Evolutionary conservation across 2,797 vertebrate genomes (phyloP), one percentile per base, ranked within the genome.

Genomic region (Smutsia temminckii): DNA sequence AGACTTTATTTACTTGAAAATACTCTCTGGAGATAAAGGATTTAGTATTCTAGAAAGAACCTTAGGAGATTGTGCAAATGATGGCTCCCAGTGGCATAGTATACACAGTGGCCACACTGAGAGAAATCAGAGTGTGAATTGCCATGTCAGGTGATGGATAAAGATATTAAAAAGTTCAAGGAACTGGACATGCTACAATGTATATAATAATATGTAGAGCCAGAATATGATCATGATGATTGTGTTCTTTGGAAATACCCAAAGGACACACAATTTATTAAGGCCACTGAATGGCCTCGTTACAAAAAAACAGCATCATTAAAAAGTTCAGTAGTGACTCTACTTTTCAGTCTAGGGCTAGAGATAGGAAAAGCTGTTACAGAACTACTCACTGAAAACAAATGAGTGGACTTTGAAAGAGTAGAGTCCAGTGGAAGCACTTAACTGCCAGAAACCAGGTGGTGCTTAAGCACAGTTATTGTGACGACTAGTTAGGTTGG

Each of bases 1-100:
- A 49, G 16, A 49, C 5, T 77, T 94, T 78, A 91, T 96, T 93
- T 93, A 77, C 16, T 46, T 91, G 37, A 81, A 7, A 86, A 89
- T 93, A 78, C 16, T 92, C 23, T 51, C 6, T 37, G 42, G 25
- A 37, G 25, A 77, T 74, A 74, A 93, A 85, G 27, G 5, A 86
- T 77, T 94, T 93, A 20, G 55, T 18, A 27, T 61, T 29, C 51
- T 51, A 27, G 89, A 91, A 81, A 87, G 40, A 86, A 75, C 53
- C 32, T 20, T 23, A 79, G 9, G 8, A 64, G 18, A 64, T 29
- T 27, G 34, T 37, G 17, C 34, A 85, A 63, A 34, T 51, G 16
- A 40, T 85, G 29, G 14, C 42, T 85, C n/a, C 14, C 3, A 42
- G 11, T 4, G 37, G 17, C 42, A 46, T 23, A 18, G 27, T 29